A percentile compares a stretch with the other conserved stretches of the same genome.
Conservation (phyloP, 1,140 invertebrate species). For the Heliconius hewitsoni region DNA sequence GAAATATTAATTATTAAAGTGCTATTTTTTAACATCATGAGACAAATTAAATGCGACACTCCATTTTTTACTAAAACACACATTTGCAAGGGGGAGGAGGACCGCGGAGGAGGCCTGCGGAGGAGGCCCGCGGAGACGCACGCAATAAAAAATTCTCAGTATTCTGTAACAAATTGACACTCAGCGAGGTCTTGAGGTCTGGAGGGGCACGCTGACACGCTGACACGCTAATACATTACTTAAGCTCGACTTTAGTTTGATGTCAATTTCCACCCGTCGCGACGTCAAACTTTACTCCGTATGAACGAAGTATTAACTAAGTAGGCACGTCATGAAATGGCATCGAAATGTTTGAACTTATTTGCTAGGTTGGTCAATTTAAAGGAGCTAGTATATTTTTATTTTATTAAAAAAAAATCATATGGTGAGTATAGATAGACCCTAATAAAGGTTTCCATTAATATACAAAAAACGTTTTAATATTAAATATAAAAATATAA, state of each 20-base stretch:
- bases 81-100: not conserved
- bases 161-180: not conserved
- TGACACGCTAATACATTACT: not conserved
- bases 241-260: not conserved
- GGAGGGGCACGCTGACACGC: not conserved
- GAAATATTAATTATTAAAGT: conserved; percentile 40
- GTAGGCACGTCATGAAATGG: not conserved
- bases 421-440: no score
- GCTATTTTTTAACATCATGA: conserved; percentile 32
- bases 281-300: not conserved
- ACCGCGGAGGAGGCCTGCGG: not conserved
- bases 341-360: not conserved
- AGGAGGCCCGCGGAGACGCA: not conserved
- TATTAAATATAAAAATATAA: no score
- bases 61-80: conserved; percentile 18
- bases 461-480: no score
- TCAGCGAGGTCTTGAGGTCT: not conserved
- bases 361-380: no score
- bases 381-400: no score
- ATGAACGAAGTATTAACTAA: not conserved
- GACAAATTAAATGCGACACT: conserved; percentile 31
- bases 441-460: no score
- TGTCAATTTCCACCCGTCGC: not conserved
- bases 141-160: not conserved
- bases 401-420: no score